These are phyloP conservation scores for Pica pica DNA, from an alignment of 2,113 vertebrate genomes.

Conservation along the genomic window DNA sequence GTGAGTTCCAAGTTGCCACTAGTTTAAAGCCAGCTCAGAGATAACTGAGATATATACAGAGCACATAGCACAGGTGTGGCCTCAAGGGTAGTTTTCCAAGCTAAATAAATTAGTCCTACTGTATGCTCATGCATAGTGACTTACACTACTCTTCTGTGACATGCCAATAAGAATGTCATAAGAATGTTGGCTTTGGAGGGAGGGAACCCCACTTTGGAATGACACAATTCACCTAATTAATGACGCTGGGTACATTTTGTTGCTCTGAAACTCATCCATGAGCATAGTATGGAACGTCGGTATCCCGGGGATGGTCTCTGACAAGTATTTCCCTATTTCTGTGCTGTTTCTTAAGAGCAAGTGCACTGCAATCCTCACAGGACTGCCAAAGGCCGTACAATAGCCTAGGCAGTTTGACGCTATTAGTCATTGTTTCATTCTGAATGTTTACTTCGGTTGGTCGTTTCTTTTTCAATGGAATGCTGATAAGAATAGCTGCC, in stretches of 20 bases:
- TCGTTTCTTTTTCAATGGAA: constrained; percentile 6
- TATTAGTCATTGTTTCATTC: constrained; percentile 5
- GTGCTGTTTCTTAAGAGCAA: not conserved
- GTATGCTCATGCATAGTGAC: not conserved
- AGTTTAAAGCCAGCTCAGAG: not conserved
- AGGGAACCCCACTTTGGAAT: not conserved
- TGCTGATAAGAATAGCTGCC: not conserved
- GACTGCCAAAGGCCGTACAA: not conserved
- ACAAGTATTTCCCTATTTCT: not conserved
- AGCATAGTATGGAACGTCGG: not conserved
- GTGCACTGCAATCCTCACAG: not conserved
- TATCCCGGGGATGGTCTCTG: not conserved
- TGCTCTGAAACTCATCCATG: not conserved
- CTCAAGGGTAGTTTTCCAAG: not conserved
- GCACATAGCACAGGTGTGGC: not conserved
- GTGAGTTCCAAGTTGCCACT: not conserved
- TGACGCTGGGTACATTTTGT: not conserved
- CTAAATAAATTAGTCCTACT: not conserved
- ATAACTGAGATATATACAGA: not conserved
- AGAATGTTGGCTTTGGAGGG: not conserved
- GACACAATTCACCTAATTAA: not conserved
- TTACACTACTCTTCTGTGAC: not conserved
- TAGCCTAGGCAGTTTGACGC: not conserved
- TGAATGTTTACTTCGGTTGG: not conserved
- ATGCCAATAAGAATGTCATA: not conserved